Evolutionary conservation across 2,888 invertebrate species (phyloP), one percentile per base, ranked within the genome.

Genomic region (Bombylius discolor): DNA sequence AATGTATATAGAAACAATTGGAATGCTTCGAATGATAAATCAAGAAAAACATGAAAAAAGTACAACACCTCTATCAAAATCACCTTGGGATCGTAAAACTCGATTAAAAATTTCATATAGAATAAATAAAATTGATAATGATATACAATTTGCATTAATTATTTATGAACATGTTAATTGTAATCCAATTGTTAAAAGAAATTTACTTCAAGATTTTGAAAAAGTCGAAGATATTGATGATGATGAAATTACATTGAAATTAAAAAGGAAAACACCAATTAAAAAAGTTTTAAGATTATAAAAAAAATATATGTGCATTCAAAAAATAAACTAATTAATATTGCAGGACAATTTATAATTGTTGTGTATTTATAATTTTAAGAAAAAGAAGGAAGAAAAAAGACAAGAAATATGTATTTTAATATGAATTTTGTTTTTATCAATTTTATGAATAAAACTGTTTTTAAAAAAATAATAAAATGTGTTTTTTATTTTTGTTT

Each of bases 41-140:
- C 42, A 51, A 31, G 23, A 47, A 33, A 61, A 58, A 56, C 54
- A 61, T 55, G 55, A 53, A 12, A 59, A 44, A 49, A 2, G 23
- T 23, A 2, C 23, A 23, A 23, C 23, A 23, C 23, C 23, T 23
- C 2, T 23, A 23, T 2, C 23, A 23, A 23, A 23, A 23, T 23
- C 23, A 23, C 23, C 23, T 23, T 23, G 62, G 59, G 64, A 67
- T 56, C 62, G 67, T 14, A 62, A 63, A 36, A 64, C 65, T 8
- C 64, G 63, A 57, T 57, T 69, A 55, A 64, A 65, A 53, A 62
- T 69, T 47, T 68, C 69, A 23, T 69, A 68, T 61, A 57, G 65
- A 32, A 64, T 64, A 36, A 61, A 64, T 36, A 44, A 63, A 13
- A 54, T 60, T 36, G 64, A 66, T 56, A 65, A 67, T 55, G 63